phyloP scores from a whole-genome alignment of 2,113 vertebrate genomes.

The Epinephelus moara region DNA sequence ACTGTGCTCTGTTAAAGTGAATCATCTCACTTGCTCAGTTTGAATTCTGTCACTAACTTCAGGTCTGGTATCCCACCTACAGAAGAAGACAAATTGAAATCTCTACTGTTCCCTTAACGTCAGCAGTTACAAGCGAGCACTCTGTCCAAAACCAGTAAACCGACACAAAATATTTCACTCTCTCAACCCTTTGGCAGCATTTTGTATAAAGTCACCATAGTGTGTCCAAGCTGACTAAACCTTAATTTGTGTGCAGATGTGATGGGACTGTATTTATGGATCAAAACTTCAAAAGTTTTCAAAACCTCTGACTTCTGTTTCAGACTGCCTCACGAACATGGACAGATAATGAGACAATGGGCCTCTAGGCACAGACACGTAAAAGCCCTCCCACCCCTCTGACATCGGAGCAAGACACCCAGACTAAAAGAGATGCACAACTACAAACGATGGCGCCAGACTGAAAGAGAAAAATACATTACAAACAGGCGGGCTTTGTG shows the following conservation, averaged over 20 bases:
- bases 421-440: not conserved
- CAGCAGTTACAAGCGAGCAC: too few relatives aligned
- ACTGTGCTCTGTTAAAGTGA: not conserved
- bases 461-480: not conserved
- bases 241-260: not conserved
- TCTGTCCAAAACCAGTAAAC: not conserved
- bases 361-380: not conserved
- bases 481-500: too few relatives aligned
- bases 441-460: not conserved
- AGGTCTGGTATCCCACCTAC: not conserved
- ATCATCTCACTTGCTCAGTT: not conserved
- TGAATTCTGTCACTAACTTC: not conserved
- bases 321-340: not conserved
- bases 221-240: not conserved
- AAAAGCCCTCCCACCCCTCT: not conserved
- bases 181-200: not conserved
- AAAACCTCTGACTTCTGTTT: slow-evolving; percentile 23
- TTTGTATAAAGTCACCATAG: slow-evolving; percentile 8
- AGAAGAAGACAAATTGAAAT: not conserved
- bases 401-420: not conserved
- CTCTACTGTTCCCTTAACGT: not conserved
- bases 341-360: not conserved
- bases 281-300: slow-evolving; percentile 9
- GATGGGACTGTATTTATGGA: slow-evolving; percentile 2
- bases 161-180: not conserved